Evolutionary conservation across 37 sponge, comb jelly and placozoan species (phyloP).

Genomic region (Dysidea cf. avara): DNA sequence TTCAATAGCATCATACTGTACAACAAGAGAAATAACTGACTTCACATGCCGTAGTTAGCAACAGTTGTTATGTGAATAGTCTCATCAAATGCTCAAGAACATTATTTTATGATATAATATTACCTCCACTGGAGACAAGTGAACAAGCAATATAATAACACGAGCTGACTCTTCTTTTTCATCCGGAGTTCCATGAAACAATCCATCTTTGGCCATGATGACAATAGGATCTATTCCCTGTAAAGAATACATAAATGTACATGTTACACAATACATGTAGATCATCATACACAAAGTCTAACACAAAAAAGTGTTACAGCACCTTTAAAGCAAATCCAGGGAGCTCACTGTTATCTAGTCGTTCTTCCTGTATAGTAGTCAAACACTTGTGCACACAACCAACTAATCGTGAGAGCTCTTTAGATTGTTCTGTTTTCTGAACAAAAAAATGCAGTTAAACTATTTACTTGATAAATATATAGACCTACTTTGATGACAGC

Average conservation of each 20-base stretch:
- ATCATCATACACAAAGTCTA: slow-evolving; percentile 12
- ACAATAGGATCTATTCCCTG: slow-evolving; percentile 85
- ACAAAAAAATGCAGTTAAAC: too few species aligned
- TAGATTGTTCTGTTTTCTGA: neutral
- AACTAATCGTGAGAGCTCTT: slow-evolving; percentile 60
- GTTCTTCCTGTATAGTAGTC: slow-evolving; percentile 9
- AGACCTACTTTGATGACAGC: slow-evolving; percentile 74
- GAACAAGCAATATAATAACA: slow-evolving; percentile 81
- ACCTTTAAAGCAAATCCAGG: slow-evolving; percentile 72
- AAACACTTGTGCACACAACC: slow-evolving; percentile 45
- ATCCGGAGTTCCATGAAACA: slow-evolving; percentile 86
- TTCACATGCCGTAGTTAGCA: too few species aligned
- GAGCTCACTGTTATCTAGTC: slow-evolving; percentile 30
- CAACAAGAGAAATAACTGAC: too few species aligned
- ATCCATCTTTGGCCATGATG: slow-evolving; percentile 80
- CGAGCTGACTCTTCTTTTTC: slow-evolving; percentile 91
- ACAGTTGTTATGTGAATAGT: too few species aligned
- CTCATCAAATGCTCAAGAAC: too few species aligned
- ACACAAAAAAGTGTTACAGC: slow-evolving; percentile 15
- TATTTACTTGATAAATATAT: neutral
- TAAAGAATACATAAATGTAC: neutral
- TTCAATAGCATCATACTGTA: too few species aligned
- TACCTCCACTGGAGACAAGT: slow-evolving; percentile 50
- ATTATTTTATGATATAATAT: neutral
- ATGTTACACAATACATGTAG: slow-evolving; percentile 2